Evolutionary conservation across 64 coral and sea anemone genomes (phyloP), one percentile per base, ranked within the genome.

Genomic region (Hydrozoanthus tunicans): DNA sequence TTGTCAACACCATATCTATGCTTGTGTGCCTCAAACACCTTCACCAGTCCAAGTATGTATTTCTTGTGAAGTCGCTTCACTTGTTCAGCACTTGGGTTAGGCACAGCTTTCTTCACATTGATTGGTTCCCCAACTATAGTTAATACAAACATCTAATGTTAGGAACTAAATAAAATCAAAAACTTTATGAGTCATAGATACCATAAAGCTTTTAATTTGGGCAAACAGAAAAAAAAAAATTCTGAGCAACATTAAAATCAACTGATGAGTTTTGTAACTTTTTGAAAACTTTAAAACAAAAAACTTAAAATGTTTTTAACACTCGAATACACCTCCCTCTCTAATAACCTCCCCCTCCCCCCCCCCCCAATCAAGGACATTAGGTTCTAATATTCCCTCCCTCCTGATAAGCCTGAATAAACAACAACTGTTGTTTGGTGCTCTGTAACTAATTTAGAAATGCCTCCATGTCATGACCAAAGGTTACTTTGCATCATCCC

Each of bases 51-150:
- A 54, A 80, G 81, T 7, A 98, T 92, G 58, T 98, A 98, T 58
- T 95, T 95, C 77, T 93, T 93, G 82, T 98, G 96, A 13, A 98
- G 77, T 70, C 77, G 90, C 60, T 91, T 76, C 1, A 98, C 58
- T 91, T 98, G 91, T 20, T 91, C 79, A 15, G 59, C n/a, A 57
- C 72, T 91, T n/a, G 96, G 96, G 53, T 98, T 95, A 65, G 77
- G 66, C 6, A 91, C 70, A 24, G 83, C 95, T 91, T 82, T 98
- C 81, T 95, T 98, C 51, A 98, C 96, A 79, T 68, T 73, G 6
- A 98, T 95, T 61, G 96, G 96, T 25, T 91, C 91, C 82, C 96
- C 96, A 89, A 98, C 96, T 98, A 79, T 15, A 92, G 86, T 17
- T 25, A 5, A 7, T 61, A 4, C 52, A 93, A 58, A 20, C 20